phyloP scores from a whole-genome alignment of 2,113 vertebrate species.

The Amblyornis subalaris region DNA sequence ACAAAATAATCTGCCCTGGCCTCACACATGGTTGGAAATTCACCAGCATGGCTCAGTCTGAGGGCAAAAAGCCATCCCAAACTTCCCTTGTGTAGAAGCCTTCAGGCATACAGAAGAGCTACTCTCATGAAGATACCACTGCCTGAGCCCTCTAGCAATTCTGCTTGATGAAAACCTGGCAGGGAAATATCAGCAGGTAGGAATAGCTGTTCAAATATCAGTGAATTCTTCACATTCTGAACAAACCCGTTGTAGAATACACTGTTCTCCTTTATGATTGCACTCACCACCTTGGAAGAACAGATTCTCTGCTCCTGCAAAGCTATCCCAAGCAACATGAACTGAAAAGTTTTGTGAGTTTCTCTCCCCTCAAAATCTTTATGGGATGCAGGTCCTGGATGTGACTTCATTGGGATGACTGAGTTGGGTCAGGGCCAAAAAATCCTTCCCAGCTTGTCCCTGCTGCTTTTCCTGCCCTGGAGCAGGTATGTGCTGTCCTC shows the following conservation, averaged over 20 bases:
- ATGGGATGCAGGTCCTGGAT: not conserved
- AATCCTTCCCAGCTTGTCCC: not conserved
- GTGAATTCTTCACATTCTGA: not conserved
- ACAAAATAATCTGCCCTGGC: not conserved
- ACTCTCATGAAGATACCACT: not conserved
- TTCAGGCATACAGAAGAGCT: not conserved
- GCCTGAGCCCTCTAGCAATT: not conserved
- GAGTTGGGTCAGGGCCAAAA: not conserved
- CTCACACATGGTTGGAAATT: not conserved
- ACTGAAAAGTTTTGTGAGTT: not conserved
- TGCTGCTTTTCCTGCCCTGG: not conserved
- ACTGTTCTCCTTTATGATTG: not conserved
- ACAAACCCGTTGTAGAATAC: not conserved
- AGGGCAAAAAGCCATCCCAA: not conserved
- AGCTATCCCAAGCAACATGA: not conserved
- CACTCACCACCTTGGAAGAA: rapidly evolving
- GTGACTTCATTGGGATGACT: not conserved
- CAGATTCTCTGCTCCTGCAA: not conserved
- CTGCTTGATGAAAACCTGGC: not conserved
- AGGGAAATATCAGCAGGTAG: not conserved
- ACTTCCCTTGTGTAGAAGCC: not conserved
- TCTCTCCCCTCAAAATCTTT: not conserved
- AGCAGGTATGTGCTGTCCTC: not conserved
- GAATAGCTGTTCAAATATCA: not conserved
- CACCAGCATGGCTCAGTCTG: not conserved